Base-by-base conservation (phyloP, 2,113 vertebrate genomes). In the Thalassoma bifasciatum region DNA sequence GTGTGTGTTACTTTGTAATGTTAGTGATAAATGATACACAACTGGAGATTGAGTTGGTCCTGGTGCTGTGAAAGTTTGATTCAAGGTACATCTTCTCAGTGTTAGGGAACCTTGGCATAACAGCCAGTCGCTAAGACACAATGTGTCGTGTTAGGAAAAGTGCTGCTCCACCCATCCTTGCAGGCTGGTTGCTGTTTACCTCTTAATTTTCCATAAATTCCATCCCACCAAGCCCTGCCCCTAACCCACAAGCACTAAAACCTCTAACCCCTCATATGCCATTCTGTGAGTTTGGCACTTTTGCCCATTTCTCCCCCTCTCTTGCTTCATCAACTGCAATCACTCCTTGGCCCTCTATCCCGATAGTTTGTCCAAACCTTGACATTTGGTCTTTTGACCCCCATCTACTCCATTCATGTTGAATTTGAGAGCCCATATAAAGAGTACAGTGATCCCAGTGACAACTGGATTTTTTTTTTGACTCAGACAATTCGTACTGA, bases 151-250 rank as follows among this genome's bases (percentile, higher is more conserved):
- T 46, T 30, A 23, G 51, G 36, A 71, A 30, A 89, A 85, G 88
- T 93, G 89, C 84, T 92, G 88, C 91, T 90, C 85, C 87, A 89
- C 86, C 85, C 88, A 88, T 82, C 87, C 86, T 74, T 60, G 38
- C 65, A 61, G 71, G 82, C 79, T 52, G 7, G 37, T 62, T 81
- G 62, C 57, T 77, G 51, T 80, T 49, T 8, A 59, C 50, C 81
- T 52, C 64, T 85, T 30, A n/a, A 69, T 40, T 10, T 56, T 78
- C 23, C 68, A 56, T 57, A 82, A 56, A 70, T 44, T 78, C 49
- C 62, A 76, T 67, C 51, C 50, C 36, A 57, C 65, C 59, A 53
- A 54, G 65, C 23, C 64, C 8, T 49, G 36, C 42, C 65, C 75
- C 46, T 89, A 79, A 84, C 83, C 52, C 75, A 58, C 53, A 72